Conservation (phyloP, 2,113 vertebrate genomes). For the Ia io region DNA sequence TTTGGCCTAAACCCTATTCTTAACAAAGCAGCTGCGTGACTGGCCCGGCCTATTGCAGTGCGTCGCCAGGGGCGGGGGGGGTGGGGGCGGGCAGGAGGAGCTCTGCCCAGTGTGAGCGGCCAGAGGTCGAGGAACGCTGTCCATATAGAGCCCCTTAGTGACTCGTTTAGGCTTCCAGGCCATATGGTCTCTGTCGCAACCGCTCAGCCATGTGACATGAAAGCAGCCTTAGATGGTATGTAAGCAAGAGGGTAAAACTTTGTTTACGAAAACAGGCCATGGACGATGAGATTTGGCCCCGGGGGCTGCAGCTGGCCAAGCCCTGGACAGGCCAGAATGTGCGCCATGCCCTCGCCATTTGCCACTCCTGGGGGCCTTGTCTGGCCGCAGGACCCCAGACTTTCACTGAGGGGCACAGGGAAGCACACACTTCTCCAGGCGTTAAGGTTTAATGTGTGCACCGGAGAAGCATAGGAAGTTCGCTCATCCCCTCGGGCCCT, state of each 20-base stretch:
- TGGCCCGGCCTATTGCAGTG: neutral
- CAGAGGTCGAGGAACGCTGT: neutral
- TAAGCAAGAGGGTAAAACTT: neutral
- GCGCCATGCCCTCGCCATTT: fast-evolving
- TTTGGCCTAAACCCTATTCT: neutral
- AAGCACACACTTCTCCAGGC: neutral
- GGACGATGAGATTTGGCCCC: neutral
- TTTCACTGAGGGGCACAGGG: neutral
- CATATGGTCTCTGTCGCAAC: neutral
- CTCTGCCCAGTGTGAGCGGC: neutral
- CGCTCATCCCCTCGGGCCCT: neutral
- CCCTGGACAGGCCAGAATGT: too few relatives aligned
- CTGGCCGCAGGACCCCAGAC: neutral
- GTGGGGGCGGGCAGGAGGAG: too few relatives aligned
- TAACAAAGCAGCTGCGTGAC: neutral
- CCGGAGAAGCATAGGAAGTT: neutral
- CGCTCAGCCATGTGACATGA: neutral
- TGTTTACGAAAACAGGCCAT: neutral
- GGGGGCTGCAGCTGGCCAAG: neutral
- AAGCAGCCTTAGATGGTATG: neutral
- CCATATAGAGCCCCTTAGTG: neutral
- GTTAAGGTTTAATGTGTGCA: fast-evolving
- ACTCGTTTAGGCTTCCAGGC: neutral
- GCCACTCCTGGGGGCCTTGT: fast-evolving
- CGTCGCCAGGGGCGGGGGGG: neutral